Base-by-base conservation (phyloP, 2,888 invertebrate species). In the Priocnemis perturbator region DNA sequence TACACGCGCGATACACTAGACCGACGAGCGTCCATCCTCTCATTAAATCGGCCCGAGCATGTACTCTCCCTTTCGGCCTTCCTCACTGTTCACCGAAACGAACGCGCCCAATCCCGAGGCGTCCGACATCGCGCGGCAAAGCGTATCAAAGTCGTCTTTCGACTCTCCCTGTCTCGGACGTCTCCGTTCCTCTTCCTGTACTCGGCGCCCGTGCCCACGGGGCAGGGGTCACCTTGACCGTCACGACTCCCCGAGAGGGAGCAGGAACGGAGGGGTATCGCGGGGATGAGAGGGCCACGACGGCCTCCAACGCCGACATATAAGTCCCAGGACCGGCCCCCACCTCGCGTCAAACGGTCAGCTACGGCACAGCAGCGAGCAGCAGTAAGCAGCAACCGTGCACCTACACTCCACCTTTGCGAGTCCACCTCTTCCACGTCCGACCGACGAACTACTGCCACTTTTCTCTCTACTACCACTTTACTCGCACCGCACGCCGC, bases 291-390 rank as follows among this genome's bases (percentile, higher is more conserved):
- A 73, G 68, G 75, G 72, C 71, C 69, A 66, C n/a, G 75, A 45
- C 79, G 87, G 83, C 87, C 87, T 85, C 87, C 86, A 82, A 64
- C 78, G 78, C 75, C 78, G 79, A 84, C 84, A 87, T 87, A 87
- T 85, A 87, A 87, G 85, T 83, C 79, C 79, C 81, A 76, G 78
- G 77, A 76, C 67, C 68, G 83, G 81, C 81, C 86, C 87, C 86
- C 86, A 86, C 86, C 77, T 78, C 63, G 52, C 78, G 76, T 85
- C 84, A 86, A 85, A 82, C 86, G 82, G 79, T 81, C 79, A 78
- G 80, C 77, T 76, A 81, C 82, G 75, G 76, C 78, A 77, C 80
- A 77, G 65, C 75, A 77, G 76, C 74, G 74, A 82, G 76, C 79
- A 81, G n/a, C 69, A 73, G 71, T 73, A 71, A 69, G 71, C 68